Base-by-base conservation (phyloP, 2,888 invertebrate species). In the Cephus nigrinus region DNA sequence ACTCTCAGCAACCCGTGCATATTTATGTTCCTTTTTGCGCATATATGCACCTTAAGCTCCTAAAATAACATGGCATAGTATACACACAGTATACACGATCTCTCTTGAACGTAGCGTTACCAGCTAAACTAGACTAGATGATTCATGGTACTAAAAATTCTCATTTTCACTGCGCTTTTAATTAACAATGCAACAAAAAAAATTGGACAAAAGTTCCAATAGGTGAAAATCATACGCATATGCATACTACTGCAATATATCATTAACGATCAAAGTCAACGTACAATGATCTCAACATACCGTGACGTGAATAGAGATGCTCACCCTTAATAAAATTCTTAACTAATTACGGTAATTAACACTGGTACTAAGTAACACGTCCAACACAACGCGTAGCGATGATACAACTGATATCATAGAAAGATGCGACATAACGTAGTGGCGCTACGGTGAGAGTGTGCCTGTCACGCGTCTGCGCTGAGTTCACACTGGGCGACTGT, bases 381-480 rank as follows among this genome's bases (percentile, higher is more conserved):
- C 81, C 76, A 79, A 79, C 82, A 78, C 76, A 77, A 78, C 75
- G 79, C 81, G 80, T 78, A 76, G 80, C 76, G 79, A 80, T 81
- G 80, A 77, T 81, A 78, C 82, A 68, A 84, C 83, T 84, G 85
- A 80, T 82, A 83, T 75, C 80, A 82, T 80, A 80, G 78, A 75
- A 79, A 73, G 82, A 82, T 79, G 81, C 79, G 81, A 82, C 80
- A 75, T 82, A 81, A 33, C 31, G 31, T 71, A 71, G 71, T 71
- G 33, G 31, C 71, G 71, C 71, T 33, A 71, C 9, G 55, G 71
- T 4, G 71, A 71, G 71, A 71, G 31, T 71, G 32, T 23, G 40
- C 12, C 23, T 55, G 55, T 55, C 23, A 55, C 23, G 55, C 55
- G 55, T 55, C 55, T 55, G 55, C 55, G 55, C 55, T 55, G 55